A percentile compares a stretch with the other conserved stretches of the same genome.
Conservation (phyloP, 1,140 invertebrate genomes). For the Neoseiulus cucumeris region DNA sequence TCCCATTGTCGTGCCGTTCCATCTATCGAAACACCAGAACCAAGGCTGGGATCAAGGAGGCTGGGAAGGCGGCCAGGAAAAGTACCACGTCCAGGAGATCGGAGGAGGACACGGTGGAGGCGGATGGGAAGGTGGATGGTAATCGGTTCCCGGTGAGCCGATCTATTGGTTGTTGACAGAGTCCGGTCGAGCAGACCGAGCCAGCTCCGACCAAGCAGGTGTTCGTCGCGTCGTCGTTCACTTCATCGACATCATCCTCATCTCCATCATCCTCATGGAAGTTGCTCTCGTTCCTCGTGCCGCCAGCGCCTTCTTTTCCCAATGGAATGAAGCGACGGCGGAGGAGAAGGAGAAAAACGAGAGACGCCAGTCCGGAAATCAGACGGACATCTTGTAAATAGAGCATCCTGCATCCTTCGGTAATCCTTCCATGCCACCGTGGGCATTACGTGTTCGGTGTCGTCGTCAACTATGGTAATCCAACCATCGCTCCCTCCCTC, state of each 20-base stretch:
- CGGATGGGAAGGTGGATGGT: slow-evolving; percentile 9
- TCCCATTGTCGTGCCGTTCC: slow-evolving; percentile 8
- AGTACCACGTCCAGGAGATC: slow-evolving; percentile 10
- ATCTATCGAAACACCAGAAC: background rate
- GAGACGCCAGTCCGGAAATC: too few species aligned
- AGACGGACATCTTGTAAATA: too few species aligned
- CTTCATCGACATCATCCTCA: background rate
- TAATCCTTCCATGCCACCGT: too few species aligned
- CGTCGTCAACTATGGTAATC: too few species aligned
- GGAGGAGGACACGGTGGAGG: slow-evolving; percentile 4
- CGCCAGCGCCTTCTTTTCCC: too few species aligned
- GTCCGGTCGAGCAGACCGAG: background rate
- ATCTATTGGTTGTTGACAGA: background rate
- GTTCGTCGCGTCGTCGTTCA: background rate
- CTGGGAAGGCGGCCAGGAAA: slow-evolving; percentile 5
- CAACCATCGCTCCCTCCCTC: too few species aligned
- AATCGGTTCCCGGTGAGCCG: background rate
- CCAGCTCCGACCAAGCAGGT: too few species aligned
- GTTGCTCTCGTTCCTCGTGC: background rate
- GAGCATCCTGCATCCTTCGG: too few species aligned
- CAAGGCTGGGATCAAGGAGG: background rate
- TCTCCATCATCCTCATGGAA: background rate
- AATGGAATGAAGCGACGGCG: too few species aligned
- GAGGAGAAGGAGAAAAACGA: too few species aligned
- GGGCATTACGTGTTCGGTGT: too few species aligned